These are phyloP conservation scores for Popillia japonica DNA, from an alignment of 1,140 invertebrate species.

Conservation along the genomic window DNA sequence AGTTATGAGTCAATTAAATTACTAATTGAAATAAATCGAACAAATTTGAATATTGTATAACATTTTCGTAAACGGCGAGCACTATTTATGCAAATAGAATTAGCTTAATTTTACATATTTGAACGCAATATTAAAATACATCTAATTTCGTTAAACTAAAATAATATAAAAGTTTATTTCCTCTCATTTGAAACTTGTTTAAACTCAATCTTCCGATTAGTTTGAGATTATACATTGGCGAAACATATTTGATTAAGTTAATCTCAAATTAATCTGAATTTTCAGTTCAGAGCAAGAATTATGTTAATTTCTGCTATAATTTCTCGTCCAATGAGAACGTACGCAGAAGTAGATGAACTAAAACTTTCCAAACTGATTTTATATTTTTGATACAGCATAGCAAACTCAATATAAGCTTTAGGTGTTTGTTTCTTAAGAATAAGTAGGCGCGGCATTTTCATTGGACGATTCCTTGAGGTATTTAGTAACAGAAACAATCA, in stretches of 20 bases:
- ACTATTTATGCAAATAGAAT: no score
- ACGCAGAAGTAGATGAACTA: conserved; percentile 1
- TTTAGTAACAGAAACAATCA: conserved; percentile 44
- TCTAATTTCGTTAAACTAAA: no score
- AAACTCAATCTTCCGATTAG: background rate
- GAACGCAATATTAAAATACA: no score
- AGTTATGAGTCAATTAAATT: no score
- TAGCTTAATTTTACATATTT: no score
- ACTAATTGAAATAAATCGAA: no score
- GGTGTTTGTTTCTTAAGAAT: conserved; percentile 36
- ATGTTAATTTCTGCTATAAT: background rate
- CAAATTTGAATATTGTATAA: no score
- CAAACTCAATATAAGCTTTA: conserved; percentile 31
- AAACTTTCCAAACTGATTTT: conserved; percentile 37
- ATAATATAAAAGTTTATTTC: no score
- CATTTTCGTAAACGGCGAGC: no score
- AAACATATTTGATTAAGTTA: background rate
- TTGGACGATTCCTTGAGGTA: background rate
- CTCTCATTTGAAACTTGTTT: background rate
- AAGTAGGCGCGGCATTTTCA: background rate
- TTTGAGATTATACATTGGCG: background rate
- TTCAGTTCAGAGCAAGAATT: background rate
- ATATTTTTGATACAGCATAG: conserved; percentile 44
- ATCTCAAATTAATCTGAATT: background rate
- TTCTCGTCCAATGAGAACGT: conserved; percentile 11